Percentiles rank a stretch among this genome's conserved stretches.
Evolutionary conservation across 2,888 invertebrate genomes (phyloP).

Genomic region (Dyspetes luteomarginatus): DNA sequence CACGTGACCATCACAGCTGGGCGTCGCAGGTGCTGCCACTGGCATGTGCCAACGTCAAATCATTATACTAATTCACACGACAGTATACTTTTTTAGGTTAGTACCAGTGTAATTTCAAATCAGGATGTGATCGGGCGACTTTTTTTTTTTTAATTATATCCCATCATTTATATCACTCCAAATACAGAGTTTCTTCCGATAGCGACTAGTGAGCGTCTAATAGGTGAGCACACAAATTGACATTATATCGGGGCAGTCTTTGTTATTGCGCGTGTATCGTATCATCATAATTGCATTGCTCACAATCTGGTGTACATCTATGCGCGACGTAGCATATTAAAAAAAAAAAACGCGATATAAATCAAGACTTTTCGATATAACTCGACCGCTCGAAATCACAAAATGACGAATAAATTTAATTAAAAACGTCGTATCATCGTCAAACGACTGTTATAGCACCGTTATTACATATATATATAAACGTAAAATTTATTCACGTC

Average conservation of each 20-base stretch:
- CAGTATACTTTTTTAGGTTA: constrained; percentile 52
- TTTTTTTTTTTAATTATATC: constrained; percentile 40
- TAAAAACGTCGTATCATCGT: constrained; percentile 16
- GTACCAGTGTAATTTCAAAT: constrained; percentile 60
- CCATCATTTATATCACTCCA: constrained; percentile 25
- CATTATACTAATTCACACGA: neutral
- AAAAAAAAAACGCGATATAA: neutral
- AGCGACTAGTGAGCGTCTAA: constrained; percentile 9
- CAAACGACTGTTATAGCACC: constrained; percentile 8
- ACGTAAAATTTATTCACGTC: constrained; percentile 28
- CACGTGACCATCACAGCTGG: neutral
- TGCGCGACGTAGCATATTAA: neutral
- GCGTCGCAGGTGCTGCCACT: constrained; percentile 45
- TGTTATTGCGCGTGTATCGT: neutral
- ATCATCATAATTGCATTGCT: neutral
- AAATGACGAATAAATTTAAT: constrained; percentile 8
- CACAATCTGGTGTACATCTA: too few relatives aligned
- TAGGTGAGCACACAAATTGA: constrained; percentile 27
- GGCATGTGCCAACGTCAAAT: constrained; percentile 30
- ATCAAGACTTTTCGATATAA: neutral
- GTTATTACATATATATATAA: constrained; percentile 8
- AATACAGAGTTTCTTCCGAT: constrained; percentile 23
- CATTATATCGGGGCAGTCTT: too few relatives aligned
- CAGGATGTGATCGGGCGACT: constrained; percentile 55
- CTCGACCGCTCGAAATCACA: neutral